Conservation (phyloP, 2,797 vertebrate species). For the Pyrocephalus nanus region DNA sequence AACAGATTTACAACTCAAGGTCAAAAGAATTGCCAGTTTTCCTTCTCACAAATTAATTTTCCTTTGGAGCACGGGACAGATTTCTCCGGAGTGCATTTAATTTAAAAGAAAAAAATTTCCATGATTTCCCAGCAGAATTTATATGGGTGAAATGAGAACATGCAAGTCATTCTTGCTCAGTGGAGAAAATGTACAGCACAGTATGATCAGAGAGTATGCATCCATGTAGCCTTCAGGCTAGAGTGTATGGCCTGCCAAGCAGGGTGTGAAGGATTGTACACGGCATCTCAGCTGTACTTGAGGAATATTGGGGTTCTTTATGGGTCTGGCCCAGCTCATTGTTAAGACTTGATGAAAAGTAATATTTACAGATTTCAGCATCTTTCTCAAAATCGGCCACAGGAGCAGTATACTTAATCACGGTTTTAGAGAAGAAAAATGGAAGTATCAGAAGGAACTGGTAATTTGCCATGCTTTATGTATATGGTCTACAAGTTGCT, state of each 20-base stretch:
- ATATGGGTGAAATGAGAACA: neutral
- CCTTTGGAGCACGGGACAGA: neutral
- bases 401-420: neutral
- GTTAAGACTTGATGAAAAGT: neutral
- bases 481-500: neutral
- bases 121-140: neutral
- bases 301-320: neutral
- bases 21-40: constrained; percentile 13
- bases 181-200: neutral
- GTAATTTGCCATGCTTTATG: neutral
- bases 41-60: constrained; percentile 41
- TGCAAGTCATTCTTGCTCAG: neutral
- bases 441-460: neutral
- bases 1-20: constrained; percentile 42
- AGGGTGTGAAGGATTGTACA: neutral
- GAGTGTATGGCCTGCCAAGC: neutral
- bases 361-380: neutral
- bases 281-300: neutral
- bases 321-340: neutral
- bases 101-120: constrained; percentile 21
- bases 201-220: neutral
- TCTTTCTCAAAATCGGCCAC: neutral
- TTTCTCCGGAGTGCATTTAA: neutral
- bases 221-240: neutral
- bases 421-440: neutral